A percentile compares a stretch with the other conserved stretches of the same genome.
Conservation (phyloP, 2,797 vertebrate genomes). For the Thamnophis elegans region DNA sequence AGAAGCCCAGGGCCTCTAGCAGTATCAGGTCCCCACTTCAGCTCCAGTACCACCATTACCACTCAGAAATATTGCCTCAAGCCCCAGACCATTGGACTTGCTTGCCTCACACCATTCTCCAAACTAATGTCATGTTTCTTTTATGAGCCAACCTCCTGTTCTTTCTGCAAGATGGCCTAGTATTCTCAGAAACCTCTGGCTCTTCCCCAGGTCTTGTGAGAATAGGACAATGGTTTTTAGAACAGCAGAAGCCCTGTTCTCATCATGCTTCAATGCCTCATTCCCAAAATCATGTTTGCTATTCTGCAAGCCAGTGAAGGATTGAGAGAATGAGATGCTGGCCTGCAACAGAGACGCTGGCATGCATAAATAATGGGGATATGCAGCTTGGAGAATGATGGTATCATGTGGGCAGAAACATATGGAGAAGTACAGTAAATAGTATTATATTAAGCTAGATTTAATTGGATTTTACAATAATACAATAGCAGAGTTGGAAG, state of each 20-base stretch:
- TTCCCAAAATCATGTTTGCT: not conserved
- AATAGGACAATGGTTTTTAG: not conserved
- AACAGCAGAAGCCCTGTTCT: not conserved
- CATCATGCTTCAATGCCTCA: not conserved
- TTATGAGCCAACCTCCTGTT: not conserved
- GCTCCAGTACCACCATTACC: not conserved
- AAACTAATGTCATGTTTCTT: not conserved
- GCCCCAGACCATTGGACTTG: not conserved
- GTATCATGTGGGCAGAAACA: not conserved
- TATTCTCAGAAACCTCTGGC: not conserved
- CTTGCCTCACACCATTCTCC: not conserved
- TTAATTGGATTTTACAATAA: not conserved
- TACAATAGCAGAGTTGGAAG: too few relatives aligned
- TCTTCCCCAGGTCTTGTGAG: not conserved
- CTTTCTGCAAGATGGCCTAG: not conserved
- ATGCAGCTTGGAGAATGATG: not conserved
- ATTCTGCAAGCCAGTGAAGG: not conserved
- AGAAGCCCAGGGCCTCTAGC: not conserved
- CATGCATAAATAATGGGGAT: not conserved
- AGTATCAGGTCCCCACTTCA: not conserved
- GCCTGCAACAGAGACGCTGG: not conserved
- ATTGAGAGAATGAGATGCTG: not conserved
- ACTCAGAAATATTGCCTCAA: not conserved
- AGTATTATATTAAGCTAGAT: not conserved
- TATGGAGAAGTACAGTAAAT: not conserved